phyloP scores from a whole-genome alignment of 2,113 vertebrate genomes.

The Phylloscopus trochilus region DNA sequence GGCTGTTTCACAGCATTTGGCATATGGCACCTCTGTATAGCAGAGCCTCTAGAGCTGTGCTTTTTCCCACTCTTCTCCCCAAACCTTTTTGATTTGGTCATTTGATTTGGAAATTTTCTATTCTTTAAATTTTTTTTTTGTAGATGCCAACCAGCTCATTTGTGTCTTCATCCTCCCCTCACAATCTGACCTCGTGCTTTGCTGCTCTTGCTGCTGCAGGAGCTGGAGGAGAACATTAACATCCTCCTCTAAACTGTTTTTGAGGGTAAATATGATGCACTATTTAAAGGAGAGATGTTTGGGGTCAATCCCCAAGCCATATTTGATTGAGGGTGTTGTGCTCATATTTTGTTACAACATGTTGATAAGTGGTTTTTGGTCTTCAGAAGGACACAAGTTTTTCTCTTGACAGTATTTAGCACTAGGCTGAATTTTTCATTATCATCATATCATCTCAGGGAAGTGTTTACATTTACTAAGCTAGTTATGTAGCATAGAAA shows the following conservation, averaged over 20 bases:
- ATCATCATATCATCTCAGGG: neutral
- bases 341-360: neutral
- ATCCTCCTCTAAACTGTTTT: neutral
- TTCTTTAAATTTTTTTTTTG: neutral
- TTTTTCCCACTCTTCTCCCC: neutral
- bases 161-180: neutral
- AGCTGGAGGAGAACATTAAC: neutral
- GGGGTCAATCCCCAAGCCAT: accelerated
- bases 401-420: neutral
- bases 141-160: neutral
- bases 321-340: accelerated
- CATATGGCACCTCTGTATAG: accelerated
- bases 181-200: accelerated
- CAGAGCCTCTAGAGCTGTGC: accelerated
- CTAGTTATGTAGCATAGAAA: neutral
- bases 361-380: neutral
- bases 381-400: neutral
- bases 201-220: neutral
- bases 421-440: neutral
- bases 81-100: neutral
- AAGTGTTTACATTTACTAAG: neutral
- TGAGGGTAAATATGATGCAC: neutral
- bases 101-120: neutral
- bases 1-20: neutral
- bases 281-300: neutral